phyloP scores from a whole-genome alignment of 2,888 invertebrate species.

The Amphimallon solstitiale region DNA sequence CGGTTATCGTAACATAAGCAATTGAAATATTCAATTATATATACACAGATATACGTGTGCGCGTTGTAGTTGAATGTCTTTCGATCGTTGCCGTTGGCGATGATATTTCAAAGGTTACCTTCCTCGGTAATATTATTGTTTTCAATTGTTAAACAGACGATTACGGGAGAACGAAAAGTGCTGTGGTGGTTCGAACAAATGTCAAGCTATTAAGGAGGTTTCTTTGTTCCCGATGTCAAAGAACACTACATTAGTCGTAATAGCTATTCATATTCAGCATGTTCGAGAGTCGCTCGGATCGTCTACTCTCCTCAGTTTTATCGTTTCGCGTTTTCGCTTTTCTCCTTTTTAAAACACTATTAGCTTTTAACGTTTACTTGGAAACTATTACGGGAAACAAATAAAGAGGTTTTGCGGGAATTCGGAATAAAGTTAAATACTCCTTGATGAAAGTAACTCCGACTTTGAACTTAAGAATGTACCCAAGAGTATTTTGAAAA shows the following conservation, averaged over 20 bases:
- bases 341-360: not conserved
- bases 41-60: too few species aligned
- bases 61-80: too few species aligned
- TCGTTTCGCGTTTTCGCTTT: not conserved
- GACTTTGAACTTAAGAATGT: too few species aligned
- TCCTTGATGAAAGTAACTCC: not conserved
- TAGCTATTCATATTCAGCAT: slow-evolving; percentile 19
- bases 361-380: too few species aligned
- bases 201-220: slow-evolving; percentile 37
- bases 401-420: slow-evolving; percentile 1
- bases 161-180: slow-evolving; percentile 5
- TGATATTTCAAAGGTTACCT: slow-evolving; percentile 37
- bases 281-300: not conserved
- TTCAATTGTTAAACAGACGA: slow-evolving; percentile 10
- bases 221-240: slow-evolving; percentile 22
- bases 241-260: slow-evolving; percentile 27
- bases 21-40: too few species aligned
- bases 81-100: slow-evolving; percentile 1
- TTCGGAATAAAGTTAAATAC: too few species aligned
- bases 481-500: too few species aligned
- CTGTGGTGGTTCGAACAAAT: slow-evolving; percentile 37
- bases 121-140: slow-evolving; percentile 11
- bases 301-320: not conserved
- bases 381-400: too few species aligned
- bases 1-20: too few species aligned